Conservation (phyloP, 2,797 vertebrate genomes). For the Vespertilio murinus region DNA sequence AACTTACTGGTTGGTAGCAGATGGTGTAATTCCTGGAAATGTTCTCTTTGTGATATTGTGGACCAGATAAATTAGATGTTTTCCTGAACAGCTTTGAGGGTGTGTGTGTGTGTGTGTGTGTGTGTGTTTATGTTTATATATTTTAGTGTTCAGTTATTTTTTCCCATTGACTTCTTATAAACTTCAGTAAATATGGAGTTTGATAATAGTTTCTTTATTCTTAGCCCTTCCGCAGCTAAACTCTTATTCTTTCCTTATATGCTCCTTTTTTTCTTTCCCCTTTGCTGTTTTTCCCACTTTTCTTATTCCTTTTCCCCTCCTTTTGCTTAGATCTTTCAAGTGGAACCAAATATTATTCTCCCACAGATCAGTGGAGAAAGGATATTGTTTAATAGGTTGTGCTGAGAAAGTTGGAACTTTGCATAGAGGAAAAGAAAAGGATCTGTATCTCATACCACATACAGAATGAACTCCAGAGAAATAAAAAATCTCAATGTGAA, state of each 20-base stretch:
- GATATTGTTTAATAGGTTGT: neutral
- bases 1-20: neutral
- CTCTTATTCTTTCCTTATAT: neutral
- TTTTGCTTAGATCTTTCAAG: neutral
- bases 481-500: neutral
- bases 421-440: neutral
- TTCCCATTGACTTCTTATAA: neutral
- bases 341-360: slow-evolving; percentile 4
- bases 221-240: neutral
- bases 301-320: neutral
- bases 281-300: neutral
- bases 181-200: neutral
- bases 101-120: neutral
- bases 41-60: neutral
- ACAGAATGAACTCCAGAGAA: neutral
- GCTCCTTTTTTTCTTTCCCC: neutral
- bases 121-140: neutral
- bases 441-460: neutral
- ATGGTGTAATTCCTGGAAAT: neutral
- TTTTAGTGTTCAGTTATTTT: neutral
- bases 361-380: neutral
- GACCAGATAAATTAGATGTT: neutral
- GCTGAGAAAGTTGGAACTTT: slow-evolving; percentile 23
- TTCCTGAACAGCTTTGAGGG: neutral
- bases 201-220: slow-evolving; percentile 6